Evolutionary conservation across 1,140 invertebrate genomes (phyloP).

Genomic region (Telenomus remus): DNA sequence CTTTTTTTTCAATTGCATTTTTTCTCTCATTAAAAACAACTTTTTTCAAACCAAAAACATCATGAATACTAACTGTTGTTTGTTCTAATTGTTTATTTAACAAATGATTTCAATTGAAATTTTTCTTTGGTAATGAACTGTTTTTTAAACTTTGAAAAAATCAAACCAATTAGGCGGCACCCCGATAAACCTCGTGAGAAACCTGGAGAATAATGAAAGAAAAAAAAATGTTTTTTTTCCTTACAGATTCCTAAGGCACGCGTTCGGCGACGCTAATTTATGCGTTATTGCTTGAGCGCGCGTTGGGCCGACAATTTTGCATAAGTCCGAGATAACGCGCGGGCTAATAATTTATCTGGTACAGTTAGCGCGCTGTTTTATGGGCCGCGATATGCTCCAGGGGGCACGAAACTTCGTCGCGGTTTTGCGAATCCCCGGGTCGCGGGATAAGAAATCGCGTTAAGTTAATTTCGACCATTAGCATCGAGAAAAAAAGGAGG

Average conservation of each 20-base stretch:
- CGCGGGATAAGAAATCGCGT: constrained; percentile 28
- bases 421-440: constrained; percentile 15
- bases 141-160: too few species aligned
- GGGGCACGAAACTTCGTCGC: constrained; percentile 27
- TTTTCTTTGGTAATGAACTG: too few species aligned
- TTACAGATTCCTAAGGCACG: constrained; percentile 3
- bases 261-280: constrained; percentile 22
- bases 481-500: constrained; percentile 27
- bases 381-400: constrained; percentile 31
- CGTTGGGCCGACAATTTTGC: constrained; percentile 26
- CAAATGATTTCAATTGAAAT: too few species aligned
- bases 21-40: too few species aligned
- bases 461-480: constrained; percentile 42
- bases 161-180: too few species aligned
- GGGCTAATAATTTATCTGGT: constrained; percentile 38
- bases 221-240: neutral
- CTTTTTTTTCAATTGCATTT: too few species aligned
- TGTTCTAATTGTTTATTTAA: too few species aligned
- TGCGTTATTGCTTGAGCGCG: constrained; percentile 23
- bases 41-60: too few species aligned
- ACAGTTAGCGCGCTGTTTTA: constrained; percentile 41
- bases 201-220: neutral
- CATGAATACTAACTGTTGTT: too few species aligned
- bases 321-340: constrained; percentile 20
- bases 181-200: too few species aligned